Evolutionary conservation across 1,140 invertebrate species (phyloP).

Genomic region (Zophobas atratus): DNA sequence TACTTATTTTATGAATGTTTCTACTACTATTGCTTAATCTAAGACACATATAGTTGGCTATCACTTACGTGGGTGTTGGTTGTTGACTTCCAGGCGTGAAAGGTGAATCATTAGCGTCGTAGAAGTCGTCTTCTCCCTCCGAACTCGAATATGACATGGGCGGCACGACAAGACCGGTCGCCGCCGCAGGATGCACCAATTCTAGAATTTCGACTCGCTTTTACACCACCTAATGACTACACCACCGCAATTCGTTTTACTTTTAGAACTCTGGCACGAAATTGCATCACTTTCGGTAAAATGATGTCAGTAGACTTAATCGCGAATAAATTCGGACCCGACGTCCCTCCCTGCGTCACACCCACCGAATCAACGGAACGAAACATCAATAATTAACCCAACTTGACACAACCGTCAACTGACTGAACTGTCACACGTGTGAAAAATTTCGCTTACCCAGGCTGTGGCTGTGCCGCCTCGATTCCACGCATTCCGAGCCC

Average conservation of each 20-base stretch:
- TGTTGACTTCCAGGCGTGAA: constrained; percentile 69
- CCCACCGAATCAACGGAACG: too few species aligned
- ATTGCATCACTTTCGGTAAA: not conserved
- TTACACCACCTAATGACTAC: too few species aligned
- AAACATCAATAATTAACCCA: too few species aligned
- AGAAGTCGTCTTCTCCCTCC: constrained; percentile 97
- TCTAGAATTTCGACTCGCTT: not conserved
- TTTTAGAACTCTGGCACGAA: too few species aligned
- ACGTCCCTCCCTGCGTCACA: too few species aligned
- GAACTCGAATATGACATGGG: constrained; percentile 96
- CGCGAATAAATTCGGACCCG: too few species aligned
- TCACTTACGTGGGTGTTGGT: constrained; percentile 69
- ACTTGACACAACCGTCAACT: too few species aligned
- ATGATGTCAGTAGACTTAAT: not conserved
- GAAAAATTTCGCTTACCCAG: constrained; percentile 56
- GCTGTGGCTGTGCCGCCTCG: constrained; percentile 56
- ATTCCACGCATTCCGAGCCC: constrained; percentile 75
- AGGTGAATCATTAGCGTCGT: constrained; percentile 90
- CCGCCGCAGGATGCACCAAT: constrained; percentile 50
- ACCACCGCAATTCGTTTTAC: too few species aligned
- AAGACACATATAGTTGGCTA: not conserved
- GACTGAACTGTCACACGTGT: not conserved
- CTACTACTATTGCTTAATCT: too few species aligned
- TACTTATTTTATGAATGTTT: too few species aligned
- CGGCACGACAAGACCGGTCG: constrained; percentile 79